These are phyloP conservation scores for Limnothrissa miodon DNA, from an alignment of 2,113 vertebrate species.

Conservation along the genomic window DNA sequence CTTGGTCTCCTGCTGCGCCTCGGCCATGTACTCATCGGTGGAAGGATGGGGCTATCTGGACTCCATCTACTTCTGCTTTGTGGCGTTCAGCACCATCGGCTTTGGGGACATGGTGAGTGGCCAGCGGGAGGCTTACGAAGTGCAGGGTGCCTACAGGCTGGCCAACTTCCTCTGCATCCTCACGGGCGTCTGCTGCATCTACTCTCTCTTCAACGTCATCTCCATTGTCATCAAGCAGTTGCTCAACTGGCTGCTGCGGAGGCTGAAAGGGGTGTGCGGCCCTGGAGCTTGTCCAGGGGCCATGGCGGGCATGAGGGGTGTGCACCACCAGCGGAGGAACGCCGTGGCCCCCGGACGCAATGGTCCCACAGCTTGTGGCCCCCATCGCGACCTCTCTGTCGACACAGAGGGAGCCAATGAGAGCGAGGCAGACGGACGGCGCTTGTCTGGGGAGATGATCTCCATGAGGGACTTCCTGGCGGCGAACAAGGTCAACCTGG, in stretches of 20 bases:
- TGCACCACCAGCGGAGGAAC: conserved; percentile 64
- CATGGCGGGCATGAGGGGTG: neutral
- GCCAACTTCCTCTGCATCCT: conserved; percentile 84
- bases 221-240: conserved; percentile 85
- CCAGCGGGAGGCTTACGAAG: conserved; percentile 71
- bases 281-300: conserved; percentile 58
- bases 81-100: conserved; percentile 86
- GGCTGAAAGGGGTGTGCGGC: conserved; percentile 58
- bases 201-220: conserved; percentile 84
- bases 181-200: conserved; percentile 84
- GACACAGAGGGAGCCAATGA: conserved; percentile 72
- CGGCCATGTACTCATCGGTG: conserved; percentile 75
- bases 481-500: conserved; percentile 77
- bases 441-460: conserved; percentile 81
- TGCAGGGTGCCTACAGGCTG: conserved; percentile 74
- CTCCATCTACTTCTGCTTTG: conserved; percentile 85
- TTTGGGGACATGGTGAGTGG: conserved; percentile 86
- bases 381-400: conserved; percentile 64
- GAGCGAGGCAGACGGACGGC: conserved; percentile 69
- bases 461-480: conserved; percentile 81
- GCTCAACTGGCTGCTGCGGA: conserved; percentile 80
- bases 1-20: conserved; percentile 80
- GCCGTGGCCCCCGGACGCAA: conserved; percentile 67
- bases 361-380: neutral
- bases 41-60: conserved; percentile 86